These are phyloP conservation scores for Abscondita cerata DNA, from an alignment of 2,888 invertebrate genomes.

Conservation along the genomic window DNA sequence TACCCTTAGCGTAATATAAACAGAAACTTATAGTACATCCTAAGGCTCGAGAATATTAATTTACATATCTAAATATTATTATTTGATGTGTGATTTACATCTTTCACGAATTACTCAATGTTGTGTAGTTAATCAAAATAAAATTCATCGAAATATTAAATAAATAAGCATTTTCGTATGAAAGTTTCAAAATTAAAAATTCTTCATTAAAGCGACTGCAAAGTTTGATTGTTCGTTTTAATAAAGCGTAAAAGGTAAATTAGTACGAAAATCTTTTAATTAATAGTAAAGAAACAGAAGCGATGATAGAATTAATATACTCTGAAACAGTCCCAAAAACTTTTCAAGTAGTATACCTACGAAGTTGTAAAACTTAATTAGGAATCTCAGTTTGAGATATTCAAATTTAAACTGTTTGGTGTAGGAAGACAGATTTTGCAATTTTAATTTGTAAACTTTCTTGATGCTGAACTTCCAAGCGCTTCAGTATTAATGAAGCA, in stretches of 20 bases:
- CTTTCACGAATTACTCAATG: no score
- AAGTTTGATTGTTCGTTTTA: constrained; percentile 4
- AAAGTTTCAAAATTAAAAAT: no score
- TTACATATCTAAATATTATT: no score
- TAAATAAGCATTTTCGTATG: no score
- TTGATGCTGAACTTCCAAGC: constrained; percentile 45
- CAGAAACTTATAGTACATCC: no score
- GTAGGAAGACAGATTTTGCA: constrained; percentile 50
- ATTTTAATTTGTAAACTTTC: constrained; percentile 51
- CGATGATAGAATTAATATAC: constrained; percentile 35
- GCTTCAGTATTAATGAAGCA: constrained; percentile 47
- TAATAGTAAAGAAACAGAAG: constrained; percentile 34
- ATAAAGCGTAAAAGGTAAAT: constrained; percentile 18
- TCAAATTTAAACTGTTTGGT: constrained; percentile 49
- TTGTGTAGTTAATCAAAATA: no score
- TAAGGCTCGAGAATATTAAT: no score
- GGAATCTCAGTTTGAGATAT: constrained; percentile 47
- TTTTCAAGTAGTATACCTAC: constrained; percentile 44
- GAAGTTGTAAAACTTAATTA: constrained; percentile 50
- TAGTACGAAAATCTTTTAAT: constrained; percentile 32
- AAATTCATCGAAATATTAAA: no score
- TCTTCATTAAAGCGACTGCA: no score
- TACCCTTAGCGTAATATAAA: no score
- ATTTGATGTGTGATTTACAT: no score
- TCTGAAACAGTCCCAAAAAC: constrained; percentile 36